Conservation (phyloP, 2,797 vertebrate species). For the Anomalospiza imberbis region DNA sequence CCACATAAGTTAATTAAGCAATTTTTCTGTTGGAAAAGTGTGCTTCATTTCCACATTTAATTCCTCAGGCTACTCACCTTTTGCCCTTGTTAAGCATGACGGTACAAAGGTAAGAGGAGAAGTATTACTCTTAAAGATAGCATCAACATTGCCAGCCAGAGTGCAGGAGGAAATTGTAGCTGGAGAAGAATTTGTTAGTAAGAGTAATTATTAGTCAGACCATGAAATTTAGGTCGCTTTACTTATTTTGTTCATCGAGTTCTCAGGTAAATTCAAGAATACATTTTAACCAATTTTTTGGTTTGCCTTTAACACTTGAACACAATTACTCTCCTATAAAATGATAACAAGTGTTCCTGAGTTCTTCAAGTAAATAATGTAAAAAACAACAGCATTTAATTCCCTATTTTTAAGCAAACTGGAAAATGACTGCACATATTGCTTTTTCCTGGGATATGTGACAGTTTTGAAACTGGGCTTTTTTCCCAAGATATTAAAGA, state of each 20-base stretch:
- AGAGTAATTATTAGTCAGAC: background rate
- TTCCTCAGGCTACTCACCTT: slow-evolving; percentile 21
- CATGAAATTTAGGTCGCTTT: background rate
- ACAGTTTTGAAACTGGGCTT: background rate
- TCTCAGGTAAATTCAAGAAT: background rate
- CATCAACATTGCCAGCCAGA: background rate
- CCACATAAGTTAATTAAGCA: background rate
- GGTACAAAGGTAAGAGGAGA: background rate
- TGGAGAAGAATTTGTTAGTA: background rate
- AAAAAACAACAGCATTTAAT: background rate
- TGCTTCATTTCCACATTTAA: background rate
- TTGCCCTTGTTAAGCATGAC: background rate
- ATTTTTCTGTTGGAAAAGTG: background rate
- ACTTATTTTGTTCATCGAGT: background rate
- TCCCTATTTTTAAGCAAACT: background rate
- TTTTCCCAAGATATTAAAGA: background rate
- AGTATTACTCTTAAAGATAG: background rate
- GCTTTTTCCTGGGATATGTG: background rate
- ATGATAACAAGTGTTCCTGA: background rate
- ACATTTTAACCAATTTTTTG: background rate
- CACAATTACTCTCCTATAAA: background rate
- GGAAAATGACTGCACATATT: background rate
- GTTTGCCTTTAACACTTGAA: background rate
- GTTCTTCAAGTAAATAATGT: background rate
- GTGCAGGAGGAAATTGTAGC: background rate